These are phyloP conservation scores for Pseudorectes ferrugineus DNA, from an alignment of 2,113 vertebrate genomes.

Conservation along the genomic window DNA sequence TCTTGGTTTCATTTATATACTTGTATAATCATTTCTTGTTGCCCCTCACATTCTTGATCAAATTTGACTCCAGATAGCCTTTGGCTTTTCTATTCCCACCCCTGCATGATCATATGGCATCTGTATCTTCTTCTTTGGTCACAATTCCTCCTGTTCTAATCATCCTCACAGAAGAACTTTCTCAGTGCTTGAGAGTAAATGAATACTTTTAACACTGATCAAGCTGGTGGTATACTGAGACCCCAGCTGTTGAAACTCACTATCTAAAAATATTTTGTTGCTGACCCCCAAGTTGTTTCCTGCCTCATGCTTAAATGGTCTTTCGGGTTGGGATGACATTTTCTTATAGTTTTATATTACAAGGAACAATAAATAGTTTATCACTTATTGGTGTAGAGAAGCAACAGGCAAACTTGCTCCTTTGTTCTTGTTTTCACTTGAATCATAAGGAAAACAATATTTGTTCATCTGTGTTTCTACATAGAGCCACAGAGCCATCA, in stretches of 20 bases:
- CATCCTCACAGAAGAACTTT: neutral
- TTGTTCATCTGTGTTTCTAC: neutral
- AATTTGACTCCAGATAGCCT: neutral
- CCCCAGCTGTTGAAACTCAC: neutral
- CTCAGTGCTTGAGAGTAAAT: neutral
- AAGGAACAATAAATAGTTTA: neutral
- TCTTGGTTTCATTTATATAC: neutral
- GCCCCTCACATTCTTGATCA: neutral
- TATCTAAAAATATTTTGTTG: neutral
- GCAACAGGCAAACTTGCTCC: neutral
- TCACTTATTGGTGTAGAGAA: neutral
- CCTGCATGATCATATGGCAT: neutral
- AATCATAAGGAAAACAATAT: neutral
- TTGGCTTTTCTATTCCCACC: neutral
- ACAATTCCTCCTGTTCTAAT: neutral
- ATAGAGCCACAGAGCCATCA: neutral
- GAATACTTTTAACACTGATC: neutral
- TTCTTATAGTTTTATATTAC: neutral
- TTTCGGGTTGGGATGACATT: neutral
- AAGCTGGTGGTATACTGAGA: neutral
- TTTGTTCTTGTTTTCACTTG: neutral
- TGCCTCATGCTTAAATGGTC: neutral
- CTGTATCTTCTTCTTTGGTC: neutral
- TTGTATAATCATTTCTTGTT: neutral
- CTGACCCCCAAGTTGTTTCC: neutral